phyloP scores from a whole-genome alignment of 2,888 invertebrate species.

The Hypomecis punctinalis region DNA sequence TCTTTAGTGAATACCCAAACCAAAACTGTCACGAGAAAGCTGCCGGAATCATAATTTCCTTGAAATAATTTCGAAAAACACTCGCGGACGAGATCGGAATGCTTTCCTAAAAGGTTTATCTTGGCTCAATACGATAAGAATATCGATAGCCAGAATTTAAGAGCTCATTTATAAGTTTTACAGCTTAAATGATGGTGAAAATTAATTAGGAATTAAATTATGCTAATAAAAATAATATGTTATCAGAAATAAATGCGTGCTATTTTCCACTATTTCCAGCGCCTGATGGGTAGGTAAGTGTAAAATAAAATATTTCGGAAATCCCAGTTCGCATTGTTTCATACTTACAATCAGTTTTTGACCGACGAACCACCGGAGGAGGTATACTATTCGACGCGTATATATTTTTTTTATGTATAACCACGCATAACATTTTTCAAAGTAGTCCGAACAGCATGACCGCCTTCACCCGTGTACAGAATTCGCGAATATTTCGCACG shows the following conservation, averaged over 20 bases:
- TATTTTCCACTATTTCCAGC: background rate
- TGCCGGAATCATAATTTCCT: conserved; percentile 39
- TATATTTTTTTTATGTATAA: too few relatives aligned
- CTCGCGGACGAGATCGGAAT: conserved; percentile 4
- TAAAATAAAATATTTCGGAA: too few relatives aligned
- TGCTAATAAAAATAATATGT: background rate
- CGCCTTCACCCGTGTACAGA: too few relatives aligned
- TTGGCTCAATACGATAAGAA: conserved; percentile 1
- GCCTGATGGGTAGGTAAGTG: too few relatives aligned
- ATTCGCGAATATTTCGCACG: too few relatives aligned
- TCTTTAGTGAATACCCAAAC: conserved; percentile 19
- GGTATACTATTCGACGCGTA: too few relatives aligned
- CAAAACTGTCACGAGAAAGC: conserved; percentile 44
- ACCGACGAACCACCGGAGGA: too few relatives aligned
- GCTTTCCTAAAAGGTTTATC: conserved; percentile 21
- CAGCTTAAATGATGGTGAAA: background rate
- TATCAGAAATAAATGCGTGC: background rate
- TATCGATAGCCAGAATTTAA: conserved; percentile 2
- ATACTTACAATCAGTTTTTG: too few relatives aligned
- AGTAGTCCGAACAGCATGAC: too few relatives aligned
- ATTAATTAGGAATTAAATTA: conserved; percentile 2
- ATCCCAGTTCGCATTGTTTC: too few relatives aligned
- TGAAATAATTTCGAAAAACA: conserved; percentile 27
- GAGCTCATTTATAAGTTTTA: background rate
- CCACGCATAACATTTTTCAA: too few relatives aligned